Percentiles rank a stretch among this genome's conserved stretches.
These are phyloP conservation scores for Aphis craccivora DNA, from an alignment of 1,140 invertebrate species.

Conservation along the genomic window DNA sequence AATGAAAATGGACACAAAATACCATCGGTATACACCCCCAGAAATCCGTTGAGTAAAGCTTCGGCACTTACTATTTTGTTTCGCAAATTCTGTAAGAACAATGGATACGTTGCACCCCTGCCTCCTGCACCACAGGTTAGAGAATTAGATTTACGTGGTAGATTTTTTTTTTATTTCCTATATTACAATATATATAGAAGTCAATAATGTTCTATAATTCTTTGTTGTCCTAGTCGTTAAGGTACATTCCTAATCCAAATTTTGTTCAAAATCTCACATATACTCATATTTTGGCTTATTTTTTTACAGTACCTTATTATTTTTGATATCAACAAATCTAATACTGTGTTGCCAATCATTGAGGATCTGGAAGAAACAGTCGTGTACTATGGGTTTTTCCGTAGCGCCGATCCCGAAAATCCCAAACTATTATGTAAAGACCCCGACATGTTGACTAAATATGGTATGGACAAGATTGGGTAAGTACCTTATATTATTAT, in stretches of 20 bases:
- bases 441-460: neutral
- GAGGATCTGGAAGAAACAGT: constrained; percentile 60
- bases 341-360: constrained; percentile 59
- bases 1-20: neutral
- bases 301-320: constrained; percentile 61
- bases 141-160: neutral
- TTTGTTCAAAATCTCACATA: neutral
- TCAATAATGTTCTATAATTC: neutral
- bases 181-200: neutral
- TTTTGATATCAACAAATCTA: constrained; percentile 61
- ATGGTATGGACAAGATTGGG: neutral
- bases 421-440: constrained; percentile 43
- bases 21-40: constrained; percentile 43
- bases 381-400: constrained; percentile 61
- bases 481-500: neutral
- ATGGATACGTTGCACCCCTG: constrained; percentile 44
- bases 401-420: constrained; percentile 59
- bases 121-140: constrained; percentile 41
- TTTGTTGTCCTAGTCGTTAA: neutral
- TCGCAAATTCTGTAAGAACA: neutral
- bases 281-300: neutral
- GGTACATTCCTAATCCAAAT: neutral
- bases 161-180: neutral
- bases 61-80: constrained; percentile 52
- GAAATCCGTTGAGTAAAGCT: neutral